These are phyloP conservation scores for Thripadectes ignobilis DNA, from an alignment of 2,797 vertebrate genomes.

Conservation along the genomic window DNA sequence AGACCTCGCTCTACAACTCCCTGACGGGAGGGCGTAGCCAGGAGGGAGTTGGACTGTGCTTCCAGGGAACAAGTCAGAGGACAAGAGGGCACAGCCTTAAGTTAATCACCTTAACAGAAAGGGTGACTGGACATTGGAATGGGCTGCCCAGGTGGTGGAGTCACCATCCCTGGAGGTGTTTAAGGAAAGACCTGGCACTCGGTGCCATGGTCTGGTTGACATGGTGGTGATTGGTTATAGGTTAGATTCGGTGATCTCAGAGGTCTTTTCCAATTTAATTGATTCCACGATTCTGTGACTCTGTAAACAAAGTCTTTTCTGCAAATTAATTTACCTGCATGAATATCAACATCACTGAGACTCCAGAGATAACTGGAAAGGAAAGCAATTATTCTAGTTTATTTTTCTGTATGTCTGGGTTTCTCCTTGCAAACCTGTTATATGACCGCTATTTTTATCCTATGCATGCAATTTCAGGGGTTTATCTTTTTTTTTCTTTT, in stretches of 20 bases:
- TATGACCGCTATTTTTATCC: neutral
- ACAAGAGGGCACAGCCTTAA: neutral
- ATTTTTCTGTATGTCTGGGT: neutral
- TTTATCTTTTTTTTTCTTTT: too few species aligned
- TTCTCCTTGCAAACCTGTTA: neutral
- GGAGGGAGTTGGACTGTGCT: neutral
- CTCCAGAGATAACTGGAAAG: neutral
- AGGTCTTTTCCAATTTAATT: neutral
- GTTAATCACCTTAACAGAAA: neutral
- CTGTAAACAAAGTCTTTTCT: neutral
- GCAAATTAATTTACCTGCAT: neutral
- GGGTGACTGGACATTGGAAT: neutral
- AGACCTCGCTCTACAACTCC: neutral
- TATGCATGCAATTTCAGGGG: neutral
- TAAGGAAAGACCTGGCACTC: neutral
- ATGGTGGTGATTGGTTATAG: neutral
- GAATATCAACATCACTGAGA: neutral
- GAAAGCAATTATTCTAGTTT: neutral
- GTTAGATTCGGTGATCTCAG: neutral
- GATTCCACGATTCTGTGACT: neutral
- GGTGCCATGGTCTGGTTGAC: neutral
- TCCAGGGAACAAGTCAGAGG: neutral
- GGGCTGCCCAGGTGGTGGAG: neutral
- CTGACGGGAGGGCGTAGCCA: neutral
- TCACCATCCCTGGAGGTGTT: neutral